Evolutionary conservation across 1,140 invertebrate genomes (phyloP).

Genomic region (Bicyclus anynana): DNA sequence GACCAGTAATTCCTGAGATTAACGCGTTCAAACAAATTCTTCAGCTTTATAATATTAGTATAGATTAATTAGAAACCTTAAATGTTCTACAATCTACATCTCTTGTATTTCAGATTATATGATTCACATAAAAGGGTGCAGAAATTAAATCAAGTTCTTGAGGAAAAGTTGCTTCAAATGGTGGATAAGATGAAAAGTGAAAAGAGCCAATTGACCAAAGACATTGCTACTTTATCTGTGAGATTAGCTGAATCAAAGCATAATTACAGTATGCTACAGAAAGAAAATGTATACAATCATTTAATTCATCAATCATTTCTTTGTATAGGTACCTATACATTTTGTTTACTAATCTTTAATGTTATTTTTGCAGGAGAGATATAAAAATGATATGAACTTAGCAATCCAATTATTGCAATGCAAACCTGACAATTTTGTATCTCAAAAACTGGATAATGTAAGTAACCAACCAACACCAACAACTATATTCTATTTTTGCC

Average conservation of each 20-base stretch:
- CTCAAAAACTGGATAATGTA: conserved; percentile 94
- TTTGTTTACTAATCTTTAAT: not conserved
- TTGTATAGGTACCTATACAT: conserved; percentile 7
- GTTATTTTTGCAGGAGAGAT: conserved; percentile 86
- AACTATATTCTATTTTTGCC: not conserved
- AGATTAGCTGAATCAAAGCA: conserved; percentile 93
- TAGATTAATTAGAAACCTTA: not conserved
- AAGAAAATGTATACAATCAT: conserved; percentile 87
- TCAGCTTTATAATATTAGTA: too few species aligned
- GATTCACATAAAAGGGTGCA: conserved; percentile 96
- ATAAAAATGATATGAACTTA: conserved; percentile 95
- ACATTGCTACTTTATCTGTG: conserved; percentile 91
- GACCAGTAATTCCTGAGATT: too few species aligned
- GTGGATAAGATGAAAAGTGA: conserved; percentile 96
- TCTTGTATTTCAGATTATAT: conserved; percentile 82
- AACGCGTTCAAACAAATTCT: too few species aligned
- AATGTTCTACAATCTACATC: not conserved
- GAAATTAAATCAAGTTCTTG: conserved; percentile 96
- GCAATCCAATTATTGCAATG: conserved; percentile 96
- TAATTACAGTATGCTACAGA: conserved; percentile 89
- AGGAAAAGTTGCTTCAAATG: conserved; percentile 95
- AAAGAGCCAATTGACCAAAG: conserved; percentile 90
- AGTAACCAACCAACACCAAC: conserved; percentile 53
- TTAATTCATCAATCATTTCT: not conserved
- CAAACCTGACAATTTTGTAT: conserved; percentile 96